These are phyloP conservation scores for Myodes glareolus DNA, from an alignment of 2,113 vertebrate genomes.

Conservation along the genomic window DNA sequence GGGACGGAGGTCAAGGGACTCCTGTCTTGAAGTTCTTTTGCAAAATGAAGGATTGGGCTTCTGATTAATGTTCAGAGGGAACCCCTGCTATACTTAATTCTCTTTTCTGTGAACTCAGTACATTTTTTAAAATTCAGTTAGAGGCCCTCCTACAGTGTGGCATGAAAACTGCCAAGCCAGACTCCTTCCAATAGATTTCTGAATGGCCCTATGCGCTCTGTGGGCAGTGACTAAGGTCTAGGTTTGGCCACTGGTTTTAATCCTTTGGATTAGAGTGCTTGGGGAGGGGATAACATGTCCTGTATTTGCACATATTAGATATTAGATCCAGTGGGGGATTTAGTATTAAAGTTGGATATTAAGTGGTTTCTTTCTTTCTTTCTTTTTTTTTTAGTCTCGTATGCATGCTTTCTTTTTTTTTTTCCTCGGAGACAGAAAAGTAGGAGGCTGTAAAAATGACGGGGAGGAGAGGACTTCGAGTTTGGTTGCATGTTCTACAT, in stretches of 20 bases:
- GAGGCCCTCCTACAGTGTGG: constrained; percentile 84
- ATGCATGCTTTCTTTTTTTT: too few relatives aligned
- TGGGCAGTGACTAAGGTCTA: not conserved
- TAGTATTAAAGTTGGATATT: constrained; percentile 21
- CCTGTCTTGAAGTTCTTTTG: constrained; percentile 74
- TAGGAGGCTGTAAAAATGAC: not conserved
- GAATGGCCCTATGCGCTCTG: constrained; percentile 60
- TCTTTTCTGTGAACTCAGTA: constrained; percentile 87
- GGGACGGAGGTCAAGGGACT: constrained; percentile 70
- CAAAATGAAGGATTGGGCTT: constrained; percentile 80
- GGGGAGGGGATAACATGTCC: not conserved
- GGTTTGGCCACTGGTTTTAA: not conserved
- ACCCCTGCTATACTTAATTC: constrained; percentile 87
- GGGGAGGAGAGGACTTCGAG: not conserved
- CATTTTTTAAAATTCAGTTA: constrained; percentile 85
- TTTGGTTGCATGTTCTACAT: not conserved
- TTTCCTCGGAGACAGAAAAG: not conserved
- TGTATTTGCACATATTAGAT: constrained; percentile 43
- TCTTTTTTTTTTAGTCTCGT: not conserved
- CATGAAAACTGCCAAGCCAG: constrained; percentile 79
- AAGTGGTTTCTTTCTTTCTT: not conserved
- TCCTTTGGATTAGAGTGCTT: constrained; percentile 24
- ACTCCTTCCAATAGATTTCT: constrained; percentile 40
- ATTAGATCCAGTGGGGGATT: constrained; percentile 27
- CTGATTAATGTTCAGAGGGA: constrained; percentile 82